These are phyloP conservation scores for Sisor rabdophorus DNA, from an alignment of 2,113 vertebrate genomes.

Conservation along the genomic window DNA sequence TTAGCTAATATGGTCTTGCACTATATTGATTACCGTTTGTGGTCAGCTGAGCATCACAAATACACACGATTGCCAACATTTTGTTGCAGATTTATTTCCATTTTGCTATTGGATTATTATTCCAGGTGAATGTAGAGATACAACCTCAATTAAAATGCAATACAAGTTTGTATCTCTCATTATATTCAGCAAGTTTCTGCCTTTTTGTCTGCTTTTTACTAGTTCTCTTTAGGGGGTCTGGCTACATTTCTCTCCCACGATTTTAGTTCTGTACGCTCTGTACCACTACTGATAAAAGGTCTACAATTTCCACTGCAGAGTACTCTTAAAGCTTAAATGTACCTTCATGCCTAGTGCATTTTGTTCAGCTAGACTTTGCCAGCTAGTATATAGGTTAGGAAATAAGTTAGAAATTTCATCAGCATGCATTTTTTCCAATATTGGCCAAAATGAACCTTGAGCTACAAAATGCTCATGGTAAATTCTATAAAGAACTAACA, in stretches of 20 bases:
- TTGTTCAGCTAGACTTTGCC: neutral
- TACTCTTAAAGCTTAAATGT: no score
- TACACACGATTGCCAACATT: no score
- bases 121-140: neutral
- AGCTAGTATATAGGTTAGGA: no score
- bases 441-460: no score
- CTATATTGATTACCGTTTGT: no score
- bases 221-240: constrained; percentile 21
- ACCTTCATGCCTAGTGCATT: neutral
- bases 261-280: neutral
- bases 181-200: neutral
- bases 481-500: no score
- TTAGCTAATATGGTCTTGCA: neutral
- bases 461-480: no score
- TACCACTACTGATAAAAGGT: neutral
- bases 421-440: no score
- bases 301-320: neutral
- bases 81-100: no score
- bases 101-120: no score
- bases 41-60: no score
- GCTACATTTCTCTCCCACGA: neutral
- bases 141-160: neutral
- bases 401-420: no score
- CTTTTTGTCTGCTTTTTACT: neutral
- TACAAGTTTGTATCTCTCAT: neutral